phyloP scores from a whole-genome alignment of 2,113 vertebrate genomes.

The Otus sunia region DNA sequence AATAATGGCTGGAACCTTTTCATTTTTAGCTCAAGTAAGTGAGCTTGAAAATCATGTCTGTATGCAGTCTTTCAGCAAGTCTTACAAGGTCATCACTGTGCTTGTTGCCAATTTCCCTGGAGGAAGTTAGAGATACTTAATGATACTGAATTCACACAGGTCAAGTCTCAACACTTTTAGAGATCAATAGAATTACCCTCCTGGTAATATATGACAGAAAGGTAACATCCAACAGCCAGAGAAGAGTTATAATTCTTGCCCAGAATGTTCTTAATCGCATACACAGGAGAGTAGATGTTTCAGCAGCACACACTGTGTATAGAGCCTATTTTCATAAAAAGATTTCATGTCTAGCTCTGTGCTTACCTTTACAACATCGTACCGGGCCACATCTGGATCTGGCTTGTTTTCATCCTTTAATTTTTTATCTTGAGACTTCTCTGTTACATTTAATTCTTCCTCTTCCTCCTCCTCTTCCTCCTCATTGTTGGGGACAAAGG shows the following conservation, averaged over 20 bases:
- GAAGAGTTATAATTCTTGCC: background rate
- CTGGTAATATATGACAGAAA: background rate
- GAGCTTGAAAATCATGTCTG: background rate
- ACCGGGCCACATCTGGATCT: conserved; percentile 84
- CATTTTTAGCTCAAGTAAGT: background rate
- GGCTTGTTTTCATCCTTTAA: conserved; percentile 80
- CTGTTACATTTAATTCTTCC: conserved; percentile 50
- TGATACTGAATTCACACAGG: background rate
- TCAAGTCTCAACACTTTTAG: background rate
- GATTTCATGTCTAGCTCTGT: background rate
- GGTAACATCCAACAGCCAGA: background rate
- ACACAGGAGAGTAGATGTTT: background rate
- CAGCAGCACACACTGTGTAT: background rate
- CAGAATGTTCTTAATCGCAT: background rate
- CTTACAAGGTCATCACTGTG: background rate
- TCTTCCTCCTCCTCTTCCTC: conserved; percentile 82
- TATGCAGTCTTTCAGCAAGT: background rate
- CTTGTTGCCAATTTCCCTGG: background rate
- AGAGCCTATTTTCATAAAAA: background rate
- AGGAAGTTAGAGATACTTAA: background rate
- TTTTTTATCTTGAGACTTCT: conserved; percentile 68
- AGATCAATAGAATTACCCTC: background rate
- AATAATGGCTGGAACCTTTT: background rate
- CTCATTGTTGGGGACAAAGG: conserved; percentile 80
- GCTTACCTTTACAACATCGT: conserved; percentile 89